phyloP scores from a whole-genome alignment of 1,140 invertebrate genomes.

The Nebria ingens region DNA sequence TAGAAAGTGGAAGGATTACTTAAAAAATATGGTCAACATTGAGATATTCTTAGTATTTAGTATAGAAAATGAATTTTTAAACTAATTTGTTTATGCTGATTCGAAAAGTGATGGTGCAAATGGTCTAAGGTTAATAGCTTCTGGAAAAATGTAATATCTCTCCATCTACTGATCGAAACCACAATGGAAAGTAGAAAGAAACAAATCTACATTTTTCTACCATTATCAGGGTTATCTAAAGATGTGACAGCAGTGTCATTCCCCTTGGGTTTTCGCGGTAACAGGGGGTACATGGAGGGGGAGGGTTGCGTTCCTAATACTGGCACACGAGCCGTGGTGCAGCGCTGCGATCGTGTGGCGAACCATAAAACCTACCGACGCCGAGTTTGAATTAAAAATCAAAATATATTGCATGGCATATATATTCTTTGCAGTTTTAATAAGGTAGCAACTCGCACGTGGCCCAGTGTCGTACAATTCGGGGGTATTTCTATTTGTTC shows the following conservation, averaged over 20 bases:
- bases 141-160: too few relatives aligned
- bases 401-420: slow-evolving; percentile 5
- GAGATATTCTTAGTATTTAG: too few relatives aligned
- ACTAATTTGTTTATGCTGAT: too few relatives aligned
- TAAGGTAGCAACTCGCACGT: neutral
- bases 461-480: neutral
- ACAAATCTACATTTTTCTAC: neutral
- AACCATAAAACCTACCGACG: slow-evolving; percentile 4
- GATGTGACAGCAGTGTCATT: too few relatives aligned
- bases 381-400: slow-evolving; percentile 5
- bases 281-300: neutral
- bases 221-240: neutral
- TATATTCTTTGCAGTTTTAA: slow-evolving; percentile 7
- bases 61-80: too few relatives aligned
- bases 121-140: too few relatives aligned
- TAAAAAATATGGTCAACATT: too few relatives aligned
- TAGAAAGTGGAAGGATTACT: too few relatives aligned
- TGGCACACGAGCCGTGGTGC: neutral
- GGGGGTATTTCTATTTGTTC: neutral
- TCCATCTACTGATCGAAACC: too few relatives aligned
- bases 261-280: neutral
- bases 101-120: too few relatives aligned
- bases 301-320: neutral
- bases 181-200: too few relatives aligned
- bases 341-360: neutral